Percentiles rank a stretch among this genome's conserved stretches.
These are phyloP conservation scores for Nannospalax galili DNA, from an alignment of 2,113 vertebrate genomes.

Conservation along the genomic window DNA sequence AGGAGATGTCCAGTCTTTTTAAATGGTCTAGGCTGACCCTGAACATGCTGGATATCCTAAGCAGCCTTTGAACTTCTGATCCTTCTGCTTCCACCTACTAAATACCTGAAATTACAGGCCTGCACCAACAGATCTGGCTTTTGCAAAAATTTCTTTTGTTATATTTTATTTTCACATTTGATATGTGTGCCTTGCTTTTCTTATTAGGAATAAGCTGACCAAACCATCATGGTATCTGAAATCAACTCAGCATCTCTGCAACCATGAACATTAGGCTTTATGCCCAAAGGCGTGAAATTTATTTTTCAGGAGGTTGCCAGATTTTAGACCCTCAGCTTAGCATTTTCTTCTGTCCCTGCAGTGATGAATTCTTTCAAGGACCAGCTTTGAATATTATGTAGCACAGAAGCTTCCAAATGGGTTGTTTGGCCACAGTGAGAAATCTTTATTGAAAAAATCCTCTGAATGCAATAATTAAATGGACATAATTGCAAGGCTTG, in stretches of 20 bases:
- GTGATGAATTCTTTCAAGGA: neutral
- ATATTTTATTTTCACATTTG: neutral
- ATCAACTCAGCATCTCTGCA: neutral
- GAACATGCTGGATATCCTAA: neutral
- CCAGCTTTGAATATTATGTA: neutral
- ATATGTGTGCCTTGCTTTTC: neutral
- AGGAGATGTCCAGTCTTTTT: neutral
- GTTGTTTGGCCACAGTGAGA: constrained; percentile 57
- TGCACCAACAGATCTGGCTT: neutral
- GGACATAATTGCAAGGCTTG: constrained; percentile 55
- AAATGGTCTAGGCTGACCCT: neutral
- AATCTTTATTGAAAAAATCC: constrained; percentile 48
- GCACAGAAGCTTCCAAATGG: constrained; percentile 37
- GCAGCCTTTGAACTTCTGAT: neutral
- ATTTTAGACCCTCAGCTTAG: neutral
- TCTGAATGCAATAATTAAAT: constrained; percentile 62
- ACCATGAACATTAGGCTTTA: accelerated
- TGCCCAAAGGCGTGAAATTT: neutral
- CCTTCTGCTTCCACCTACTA: neutral
- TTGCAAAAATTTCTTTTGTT: neutral
- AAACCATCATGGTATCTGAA: neutral
- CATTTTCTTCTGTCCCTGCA: neutral
- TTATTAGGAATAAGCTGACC: neutral
- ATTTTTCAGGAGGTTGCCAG: neutral
- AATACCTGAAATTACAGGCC: neutral